Evolutionary conservation across 2,888 invertebrate genomes (phyloP), one percentile per base, ranked within the genome.

Genomic region (Tiliacea citrago): DNA sequence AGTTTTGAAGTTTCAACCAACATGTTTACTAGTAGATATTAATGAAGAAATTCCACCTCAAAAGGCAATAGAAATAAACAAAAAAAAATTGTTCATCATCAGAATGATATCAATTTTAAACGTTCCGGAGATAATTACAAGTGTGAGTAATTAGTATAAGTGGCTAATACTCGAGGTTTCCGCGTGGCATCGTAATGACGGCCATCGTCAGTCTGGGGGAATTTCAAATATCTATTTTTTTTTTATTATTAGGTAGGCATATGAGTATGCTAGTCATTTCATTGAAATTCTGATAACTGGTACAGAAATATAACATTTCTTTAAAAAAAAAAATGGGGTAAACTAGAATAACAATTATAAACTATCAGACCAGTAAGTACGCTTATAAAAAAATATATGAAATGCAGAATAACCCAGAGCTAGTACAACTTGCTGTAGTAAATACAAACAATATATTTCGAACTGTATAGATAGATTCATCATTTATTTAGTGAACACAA

Each of bases 131-230:
- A 82, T 71, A 82, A 82, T 76, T 47, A 70, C 51, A 58, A 72
- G 68, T 78, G 57, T 62, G 8, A 72, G 83, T 78, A 35, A 72
- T 82, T 72, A 72, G 0, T 68, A 2, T 66, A 72, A 68, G 68
- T 77, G 82, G 60, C 45, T 68, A n/a, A 62, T 65, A 82, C 55
- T 47, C n/a, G 57, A 68, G 39, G 68, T 72, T 72, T 81, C 78
- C 72, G 78, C 78, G 65, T 82, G 24, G 61, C 47, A 53, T 13
- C 24, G 61, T 72, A 58, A 77, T 77, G 47, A 57, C 51, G 35
- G 18, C 24, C n/a, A 47, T 51, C 58, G 68, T 51, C 63, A 55
- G 70, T 35, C 55, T 51, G 29, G 39, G 67, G n/a, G 55, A 63
- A 67, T 77, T 68, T 55, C n/a, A 60, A 80, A 73, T 73, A 55